Evolutionary conservation across 2,888 invertebrate species (phyloP).

Genomic region (Lithophane ornitopus): DNA sequence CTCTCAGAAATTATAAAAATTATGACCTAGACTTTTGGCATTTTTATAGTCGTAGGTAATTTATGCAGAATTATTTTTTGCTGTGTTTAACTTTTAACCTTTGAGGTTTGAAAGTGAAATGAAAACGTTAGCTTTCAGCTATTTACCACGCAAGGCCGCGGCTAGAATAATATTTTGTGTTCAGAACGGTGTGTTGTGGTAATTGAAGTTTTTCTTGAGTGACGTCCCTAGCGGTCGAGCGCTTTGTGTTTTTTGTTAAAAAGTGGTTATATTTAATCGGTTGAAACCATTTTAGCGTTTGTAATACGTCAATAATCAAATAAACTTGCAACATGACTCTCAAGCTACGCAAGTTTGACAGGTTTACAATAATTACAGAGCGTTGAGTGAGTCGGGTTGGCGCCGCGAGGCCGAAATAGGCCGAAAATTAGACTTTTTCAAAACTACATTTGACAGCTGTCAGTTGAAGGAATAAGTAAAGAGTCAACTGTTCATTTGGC

Average conservation of each 20-base stretch:
- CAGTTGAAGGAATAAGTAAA: background rate
- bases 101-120: slow-evolving; percentile 18
- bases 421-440: no score
- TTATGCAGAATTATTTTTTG: slow-evolving; percentile 25
- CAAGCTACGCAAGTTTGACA: no score
- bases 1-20: background rate
- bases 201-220: background rate
- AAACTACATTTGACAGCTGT: no score
- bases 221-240: no score
- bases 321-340: no score
- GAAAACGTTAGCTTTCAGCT: slow-evolving; percentile 21
- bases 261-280: no score
- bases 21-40: slow-evolving; percentile 15
- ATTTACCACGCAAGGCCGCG: slow-evolving; percentile 39
- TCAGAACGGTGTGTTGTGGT: slow-evolving; percentile 22
- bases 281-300: no score
- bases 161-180: slow-evolving; percentile 15
- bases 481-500: background rate
- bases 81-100: slow-evolving; percentile 1
- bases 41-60: slow-evolving; percentile 27
- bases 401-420: no score
- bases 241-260: no score
- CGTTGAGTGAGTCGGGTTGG: no score
- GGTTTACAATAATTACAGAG: no score
- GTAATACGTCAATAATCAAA: no score